These are phyloP conservation scores for Leucania comma DNA, from an alignment of 2,888 invertebrate genomes.

Conservation along the genomic window DNA sequence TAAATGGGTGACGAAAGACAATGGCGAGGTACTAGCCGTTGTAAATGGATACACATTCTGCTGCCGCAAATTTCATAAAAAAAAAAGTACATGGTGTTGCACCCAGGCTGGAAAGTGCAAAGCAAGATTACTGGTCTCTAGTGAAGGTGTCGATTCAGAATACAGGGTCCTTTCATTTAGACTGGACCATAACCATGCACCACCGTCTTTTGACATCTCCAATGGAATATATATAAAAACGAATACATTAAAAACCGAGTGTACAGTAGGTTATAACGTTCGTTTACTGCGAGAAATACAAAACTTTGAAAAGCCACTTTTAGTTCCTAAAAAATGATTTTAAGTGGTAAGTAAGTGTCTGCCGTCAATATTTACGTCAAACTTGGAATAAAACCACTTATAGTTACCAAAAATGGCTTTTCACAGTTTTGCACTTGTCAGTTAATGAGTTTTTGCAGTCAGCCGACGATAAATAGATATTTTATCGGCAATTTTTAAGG, in stretches of 20 bases:
- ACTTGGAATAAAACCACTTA: too few species aligned
- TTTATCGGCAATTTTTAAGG: background rate
- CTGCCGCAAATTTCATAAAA: constrained; percentile 17
- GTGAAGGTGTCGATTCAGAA: background rate
- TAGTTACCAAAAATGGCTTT: too few species aligned
- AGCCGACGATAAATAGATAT: background rate
- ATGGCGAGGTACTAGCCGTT: constrained; percentile 62
- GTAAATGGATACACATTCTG: constrained; percentile 41
- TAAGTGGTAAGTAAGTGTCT: too few species aligned
- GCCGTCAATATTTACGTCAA: too few species aligned
- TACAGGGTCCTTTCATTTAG: constrained; percentile 17
- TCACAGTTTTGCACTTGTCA: too few species aligned
- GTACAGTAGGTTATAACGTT: background rate
- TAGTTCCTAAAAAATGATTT: too few species aligned
- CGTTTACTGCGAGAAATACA: too few species aligned
- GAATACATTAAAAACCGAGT: background rate
- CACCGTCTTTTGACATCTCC: constrained; percentile 23
- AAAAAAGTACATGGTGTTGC: constrained; percentile 48
- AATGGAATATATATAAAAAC: constrained; percentile 32
- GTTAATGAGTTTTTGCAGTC: too few species aligned
- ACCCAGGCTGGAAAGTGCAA: constrained; percentile 32
- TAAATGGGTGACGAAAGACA: constrained; percentile 37
- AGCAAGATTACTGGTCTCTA: constrained; percentile 35
- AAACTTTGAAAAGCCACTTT: too few species aligned
- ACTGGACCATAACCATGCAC: constrained; percentile 44